phyloP scores from a whole-genome alignment of 1,140 invertebrate genomes.

The Ceratosolen solmsi region DNA sequence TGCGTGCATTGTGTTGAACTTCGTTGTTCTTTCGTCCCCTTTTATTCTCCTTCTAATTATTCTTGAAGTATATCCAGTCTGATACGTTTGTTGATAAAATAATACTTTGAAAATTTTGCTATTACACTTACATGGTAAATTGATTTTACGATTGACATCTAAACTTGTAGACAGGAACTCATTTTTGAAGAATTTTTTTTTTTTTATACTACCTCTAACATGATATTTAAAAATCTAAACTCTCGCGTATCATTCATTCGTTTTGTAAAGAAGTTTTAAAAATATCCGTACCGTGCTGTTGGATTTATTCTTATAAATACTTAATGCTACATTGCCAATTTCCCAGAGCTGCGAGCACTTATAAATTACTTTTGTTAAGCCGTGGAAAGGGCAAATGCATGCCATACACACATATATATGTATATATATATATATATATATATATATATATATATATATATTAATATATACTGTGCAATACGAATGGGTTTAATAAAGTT shows the following conservation, averaged over 20 bases:
- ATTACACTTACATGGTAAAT: no score
- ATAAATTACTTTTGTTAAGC: slow-evolving; percentile 31
- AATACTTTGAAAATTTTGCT: background rate
- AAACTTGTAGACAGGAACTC: no score
- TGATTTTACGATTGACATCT: no score
- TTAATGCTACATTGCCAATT: slow-evolving; percentile 39
- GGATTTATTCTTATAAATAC: slow-evolving; percentile 39
- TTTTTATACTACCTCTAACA: no score
- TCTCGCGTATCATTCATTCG: no score
- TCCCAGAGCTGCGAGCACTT: slow-evolving; percentile 27
- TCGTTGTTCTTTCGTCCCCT: background rate
- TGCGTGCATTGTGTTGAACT: background rate
- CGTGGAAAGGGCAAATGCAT: background rate
- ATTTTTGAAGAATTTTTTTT: no score
- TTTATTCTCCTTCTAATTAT: background rate
- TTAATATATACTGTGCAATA: background rate
- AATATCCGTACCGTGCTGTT: no score
- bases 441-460: no score
- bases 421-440: no score
- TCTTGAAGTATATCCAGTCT: background rate
- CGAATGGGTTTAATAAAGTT: slow-evolving; percentile 17
- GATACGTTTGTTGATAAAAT: background rate
- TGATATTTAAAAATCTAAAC: no score
- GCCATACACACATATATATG: no score
- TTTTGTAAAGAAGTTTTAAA: no score